Evolutionary conservation across 2,113 vertebrate species (phyloP).

Genomic region (Catharus minimus): DNA sequence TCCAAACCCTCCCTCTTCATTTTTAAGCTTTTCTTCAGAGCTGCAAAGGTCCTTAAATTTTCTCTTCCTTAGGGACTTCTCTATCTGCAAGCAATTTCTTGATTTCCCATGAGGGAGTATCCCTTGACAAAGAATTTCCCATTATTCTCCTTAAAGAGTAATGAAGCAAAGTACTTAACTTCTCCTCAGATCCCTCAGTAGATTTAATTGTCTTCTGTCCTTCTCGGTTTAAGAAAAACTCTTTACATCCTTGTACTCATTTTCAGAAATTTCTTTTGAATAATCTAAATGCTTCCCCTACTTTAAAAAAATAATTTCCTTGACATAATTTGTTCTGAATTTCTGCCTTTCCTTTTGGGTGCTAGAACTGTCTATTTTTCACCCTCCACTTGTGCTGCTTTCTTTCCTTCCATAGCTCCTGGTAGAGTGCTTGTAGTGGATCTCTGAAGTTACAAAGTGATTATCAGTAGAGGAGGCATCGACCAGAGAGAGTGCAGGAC

Average conservation of each 20-base stretch:
- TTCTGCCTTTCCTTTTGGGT: neutral
- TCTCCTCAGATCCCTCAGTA: neutral
- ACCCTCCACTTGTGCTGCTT: neutral
- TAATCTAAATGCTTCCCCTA: neutral
- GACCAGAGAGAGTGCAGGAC: neutral
- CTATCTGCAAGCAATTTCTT: conserved; percentile 18
- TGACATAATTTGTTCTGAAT: neutral
- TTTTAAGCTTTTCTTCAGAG: conserved; percentile 14
- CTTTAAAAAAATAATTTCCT: neutral
- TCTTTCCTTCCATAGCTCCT: neutral
- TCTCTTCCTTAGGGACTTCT: conserved; percentile 11
- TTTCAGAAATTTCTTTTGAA: neutral
- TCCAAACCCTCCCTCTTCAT: neutral
- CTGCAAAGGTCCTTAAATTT: neutral
- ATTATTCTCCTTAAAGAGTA: conserved; percentile 17
- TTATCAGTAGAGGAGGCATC: neutral
- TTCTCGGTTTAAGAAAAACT: neutral
- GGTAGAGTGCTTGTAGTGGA: neutral
- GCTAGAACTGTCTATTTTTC: neutral
- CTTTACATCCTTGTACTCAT: neutral
- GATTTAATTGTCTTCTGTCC: neutral
- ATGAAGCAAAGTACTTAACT: conserved; percentile 16
- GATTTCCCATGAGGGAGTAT: conserved; percentile 17
- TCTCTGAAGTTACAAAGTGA: neutral
- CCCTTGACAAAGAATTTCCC: conserved; percentile 10